Percentiles rank a stretch among this genome's conserved stretches.
These are phyloP conservation scores for Myripristis murdjan DNA, from an alignment of 2,797 vertebrate species.

Conservation along the genomic window DNA sequence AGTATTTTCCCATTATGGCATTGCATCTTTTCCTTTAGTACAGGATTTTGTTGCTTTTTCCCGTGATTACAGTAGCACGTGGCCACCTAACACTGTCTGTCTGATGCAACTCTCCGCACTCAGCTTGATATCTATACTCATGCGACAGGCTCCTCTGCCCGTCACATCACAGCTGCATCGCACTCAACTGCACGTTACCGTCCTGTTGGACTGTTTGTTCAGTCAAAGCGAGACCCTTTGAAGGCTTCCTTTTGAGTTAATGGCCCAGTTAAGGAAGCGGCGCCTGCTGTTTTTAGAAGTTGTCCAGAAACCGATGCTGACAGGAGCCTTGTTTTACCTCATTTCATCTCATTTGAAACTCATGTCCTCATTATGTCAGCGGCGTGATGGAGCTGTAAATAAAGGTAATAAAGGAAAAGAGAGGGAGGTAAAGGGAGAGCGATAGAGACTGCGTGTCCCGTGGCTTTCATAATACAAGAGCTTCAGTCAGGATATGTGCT, in stretches of 20 bases:
- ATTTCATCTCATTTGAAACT: constrained; percentile 77
- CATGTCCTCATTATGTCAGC: constrained; percentile 81
- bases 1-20: too few relatives aligned
- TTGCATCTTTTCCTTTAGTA: too few relatives aligned
- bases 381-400: constrained; percentile 73
- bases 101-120: constrained; percentile 7
- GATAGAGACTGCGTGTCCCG: constrained; percentile 47
- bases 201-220: constrained; percentile 64
- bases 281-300: constrained; percentile 64
- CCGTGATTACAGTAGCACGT: too few relatives aligned
- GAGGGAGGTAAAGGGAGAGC: constrained; percentile 51
- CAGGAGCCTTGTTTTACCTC: constrained; percentile 74
- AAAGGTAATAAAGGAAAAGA: constrained; percentile 60
- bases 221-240: constrained; percentile 61
- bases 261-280: constrained; percentile 72
- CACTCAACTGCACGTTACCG: constrained; percentile 44
- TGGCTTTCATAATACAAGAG: constrained; percentile 63
- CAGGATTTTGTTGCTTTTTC: too few relatives aligned
- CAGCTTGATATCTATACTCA: constrained; percentile 21
- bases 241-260: constrained; percentile 71
- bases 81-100: too few relatives aligned
- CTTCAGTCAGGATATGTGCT: constrained; percentile 70
- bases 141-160: constrained; percentile 13
- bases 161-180: constrained; percentile 56
- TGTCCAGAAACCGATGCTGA: constrained; percentile 66